A percentile compares a stretch with the other conserved stretches of the same genome.
These are phyloP conservation scores for Rhorus exstirpatorius DNA, from an alignment of 2,888 invertebrate genomes.

Conservation along the genomic window DNA sequence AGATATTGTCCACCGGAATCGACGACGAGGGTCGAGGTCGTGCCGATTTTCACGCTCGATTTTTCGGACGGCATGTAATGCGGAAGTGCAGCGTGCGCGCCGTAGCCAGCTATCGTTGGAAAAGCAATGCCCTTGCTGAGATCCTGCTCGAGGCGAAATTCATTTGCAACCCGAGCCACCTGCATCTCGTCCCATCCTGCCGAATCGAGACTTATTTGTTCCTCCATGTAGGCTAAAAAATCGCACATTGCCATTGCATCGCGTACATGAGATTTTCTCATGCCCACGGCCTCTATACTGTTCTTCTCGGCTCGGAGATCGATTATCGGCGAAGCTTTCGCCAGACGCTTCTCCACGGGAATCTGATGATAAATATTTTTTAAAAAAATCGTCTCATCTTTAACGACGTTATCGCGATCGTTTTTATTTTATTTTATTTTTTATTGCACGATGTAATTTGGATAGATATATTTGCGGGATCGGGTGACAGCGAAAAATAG, in stretches of 20 bases:
- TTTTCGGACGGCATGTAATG: conserved; percentile 92
- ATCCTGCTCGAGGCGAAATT: conserved; percentile 91
- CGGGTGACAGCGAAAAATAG: no score
- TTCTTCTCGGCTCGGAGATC: conserved; percentile 96
- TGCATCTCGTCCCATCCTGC: conserved; percentile 91
- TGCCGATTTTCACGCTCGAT: conserved; percentile 90
- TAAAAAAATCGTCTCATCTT: no score
- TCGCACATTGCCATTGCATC: conserved; percentile 97
- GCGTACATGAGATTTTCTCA: conserved; percentile 94
- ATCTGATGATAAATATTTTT: no score
- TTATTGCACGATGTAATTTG: no score
- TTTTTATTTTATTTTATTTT: no score
- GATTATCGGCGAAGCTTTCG: conserved; percentile 93
- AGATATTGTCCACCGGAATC: conserved; percentile 98
- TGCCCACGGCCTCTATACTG: conserved; percentile 91
- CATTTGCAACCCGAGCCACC: conserved; percentile 90
- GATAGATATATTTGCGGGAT: no score
- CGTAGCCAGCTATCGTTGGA: conserved; percentile 95
- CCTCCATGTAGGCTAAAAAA: conserved; percentile 92
- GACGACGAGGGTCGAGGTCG: conserved; percentile 93
- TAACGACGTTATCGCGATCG: no score
- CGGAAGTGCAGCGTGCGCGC: conserved; percentile 94
- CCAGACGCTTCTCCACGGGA: conserved; percentile 88
- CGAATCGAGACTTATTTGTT: conserved; percentile 83
- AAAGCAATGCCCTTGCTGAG: conserved; percentile 92